Base-by-base conservation (phyloP, 1,140 invertebrate genomes). In the Apis dorsata region DNA sequence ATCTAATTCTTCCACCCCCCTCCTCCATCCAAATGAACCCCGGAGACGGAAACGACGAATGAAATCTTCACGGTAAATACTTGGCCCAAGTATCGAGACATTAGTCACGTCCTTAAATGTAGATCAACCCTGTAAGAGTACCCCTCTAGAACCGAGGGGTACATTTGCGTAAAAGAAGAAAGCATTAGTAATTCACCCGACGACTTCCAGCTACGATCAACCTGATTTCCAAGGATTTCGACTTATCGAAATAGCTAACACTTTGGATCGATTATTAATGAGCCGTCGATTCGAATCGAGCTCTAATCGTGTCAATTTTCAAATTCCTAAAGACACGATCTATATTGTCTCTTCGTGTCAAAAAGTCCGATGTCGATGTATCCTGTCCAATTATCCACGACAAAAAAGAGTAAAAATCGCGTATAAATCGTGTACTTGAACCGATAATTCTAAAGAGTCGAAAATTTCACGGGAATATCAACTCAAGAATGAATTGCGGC, bases 61-160 rank as follows among this genome's bases (percentile, higher is more conserved):
- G 44, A 71, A 49, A 66, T 86, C 28, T 12, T 15, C 28, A 19
- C 70, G 77, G 85, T 81, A 70, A 86, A 84, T 88, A 83, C 77
- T 63, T 73, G 68, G 51, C 24, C 73, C n/a, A 55, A 77, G 83
- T 62, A 75, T 82, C 69, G 79, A 85, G 74, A 88, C 90, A 92
- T 91, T 90, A 87, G 81, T 87, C 90, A 90, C 77, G 80, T 83
- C 80, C 84, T 90, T 88, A 88, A 90, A 90, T 86, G 88, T 89
- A 89, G 85, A 85, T 90, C 81, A 77, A 79, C 24, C 69, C 65
- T 17, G 24, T 17, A 9, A 55, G 12, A 1, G 8, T 55, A 55
- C 11, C 11, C 34, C 34, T 8, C 21, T 1, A n/a, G 55, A 28
- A 11, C 49, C 17, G 24, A 34, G 83, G 53, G 77, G 34, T 79